Conservation (phyloP, 2,797 vertebrate genomes). For the Oreochromis mossambicus region DNA sequence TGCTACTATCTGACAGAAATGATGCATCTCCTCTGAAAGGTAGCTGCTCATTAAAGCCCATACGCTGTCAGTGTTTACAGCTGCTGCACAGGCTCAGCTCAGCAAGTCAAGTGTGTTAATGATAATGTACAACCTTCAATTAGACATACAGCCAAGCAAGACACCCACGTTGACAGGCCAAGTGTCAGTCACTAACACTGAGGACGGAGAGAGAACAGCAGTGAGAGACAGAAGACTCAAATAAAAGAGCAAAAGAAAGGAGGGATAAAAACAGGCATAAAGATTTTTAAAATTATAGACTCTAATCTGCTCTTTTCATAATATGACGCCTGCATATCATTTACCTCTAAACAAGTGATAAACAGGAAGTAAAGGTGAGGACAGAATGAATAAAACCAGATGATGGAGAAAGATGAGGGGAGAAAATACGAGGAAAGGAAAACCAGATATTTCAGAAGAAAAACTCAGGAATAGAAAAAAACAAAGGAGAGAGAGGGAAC, state of each 20-base stretch:
- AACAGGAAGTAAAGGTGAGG: background rate
- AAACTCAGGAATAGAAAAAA: background rate
- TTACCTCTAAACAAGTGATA: slow-evolving; percentile 2
- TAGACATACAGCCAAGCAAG: background rate
- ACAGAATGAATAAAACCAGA: background rate
- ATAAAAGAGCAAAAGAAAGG: background rate
- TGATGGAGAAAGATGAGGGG: background rate
- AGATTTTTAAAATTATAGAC: slow-evolving; percentile 35
- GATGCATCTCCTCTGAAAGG: background rate
- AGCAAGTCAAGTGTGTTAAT: slow-evolving; percentile 27
- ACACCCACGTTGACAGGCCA: background rate
- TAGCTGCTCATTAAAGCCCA: slow-evolving; percentile 13
- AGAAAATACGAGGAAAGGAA: background rate
- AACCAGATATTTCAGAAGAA: background rate
- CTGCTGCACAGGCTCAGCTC: background rate
- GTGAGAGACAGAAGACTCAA: slow-evolving; percentile 4
- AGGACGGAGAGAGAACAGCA: background rate
- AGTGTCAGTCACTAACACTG: background rate
- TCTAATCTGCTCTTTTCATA: slow-evolving; percentile 49
- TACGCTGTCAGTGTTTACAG: background rate
- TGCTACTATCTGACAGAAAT: background rate
- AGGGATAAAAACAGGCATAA: background rate
- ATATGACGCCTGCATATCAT: slow-evolving; percentile 32
- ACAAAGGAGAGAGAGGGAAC: background rate
- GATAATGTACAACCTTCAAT: slow-evolving; percentile 27